Conservation (phyloP, 1,140 invertebrate genomes). For the Drosophila simulans region DNA sequence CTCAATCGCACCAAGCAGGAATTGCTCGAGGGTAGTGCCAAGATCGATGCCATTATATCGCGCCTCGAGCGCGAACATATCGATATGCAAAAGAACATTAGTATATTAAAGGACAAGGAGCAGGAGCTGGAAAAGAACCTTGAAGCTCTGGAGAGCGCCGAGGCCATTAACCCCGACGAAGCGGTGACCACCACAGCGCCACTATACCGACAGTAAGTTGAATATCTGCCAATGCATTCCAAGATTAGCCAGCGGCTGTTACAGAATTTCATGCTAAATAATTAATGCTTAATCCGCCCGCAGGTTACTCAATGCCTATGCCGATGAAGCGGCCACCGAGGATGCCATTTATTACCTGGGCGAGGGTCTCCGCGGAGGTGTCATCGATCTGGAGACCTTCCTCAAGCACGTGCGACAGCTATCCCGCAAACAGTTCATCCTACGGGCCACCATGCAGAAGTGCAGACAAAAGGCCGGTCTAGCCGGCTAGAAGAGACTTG, state of each 20-base stretch:
- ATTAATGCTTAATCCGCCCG: background rate
- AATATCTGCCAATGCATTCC: background rate
- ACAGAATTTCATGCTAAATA: too few species aligned
- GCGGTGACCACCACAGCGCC: constrained; percentile 98
- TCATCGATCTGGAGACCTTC: constrained; percentile 98
- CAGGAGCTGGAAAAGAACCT: constrained; percentile 93
- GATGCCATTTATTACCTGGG: constrained; percentile 99
- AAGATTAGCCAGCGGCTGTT: too few species aligned
- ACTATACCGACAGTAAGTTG: constrained; percentile 95
- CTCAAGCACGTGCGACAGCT: constrained; percentile 97
- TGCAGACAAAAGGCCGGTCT: constrained; percentile 98
- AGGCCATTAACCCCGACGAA: constrained; percentile 96
- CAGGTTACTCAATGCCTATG: constrained; percentile 97
- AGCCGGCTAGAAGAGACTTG: constrained; percentile 85
- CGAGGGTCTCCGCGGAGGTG: constrained; percentile 96
- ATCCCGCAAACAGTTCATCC: constrained; percentile 97
- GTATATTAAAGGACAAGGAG: constrained; percentile 93
- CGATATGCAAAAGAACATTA: constrained; percentile 94
- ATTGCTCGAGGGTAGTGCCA: constrained; percentile 92
- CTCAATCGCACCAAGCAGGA: constrained; percentile 95
- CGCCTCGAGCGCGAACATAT: constrained; percentile 94
- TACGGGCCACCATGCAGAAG: constrained; percentile 97
- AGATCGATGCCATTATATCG: constrained; percentile 92
- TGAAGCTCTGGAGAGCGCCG: constrained; percentile 90
- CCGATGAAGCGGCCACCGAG: constrained; percentile 98